Conservation (phyloP, 2,797 vertebrate genomes). For the Lateolabrax maculatus region DNA sequence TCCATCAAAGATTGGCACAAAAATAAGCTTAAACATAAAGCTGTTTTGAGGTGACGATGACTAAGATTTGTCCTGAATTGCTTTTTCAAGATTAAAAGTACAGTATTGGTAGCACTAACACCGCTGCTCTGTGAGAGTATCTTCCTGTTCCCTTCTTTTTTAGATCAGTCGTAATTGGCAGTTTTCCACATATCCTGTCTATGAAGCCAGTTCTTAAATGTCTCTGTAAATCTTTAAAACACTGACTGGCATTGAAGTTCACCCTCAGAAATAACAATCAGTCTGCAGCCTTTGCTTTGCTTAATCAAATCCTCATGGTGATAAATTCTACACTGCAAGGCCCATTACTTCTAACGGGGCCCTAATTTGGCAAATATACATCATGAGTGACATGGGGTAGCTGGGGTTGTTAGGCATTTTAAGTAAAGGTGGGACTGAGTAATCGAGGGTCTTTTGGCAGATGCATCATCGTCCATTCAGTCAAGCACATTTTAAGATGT, state of each 20-base stretch:
- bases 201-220: not conserved
- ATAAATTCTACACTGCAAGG: constrained; percentile 77
- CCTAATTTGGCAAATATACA: constrained; percentile 76
- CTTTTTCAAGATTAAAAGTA: not conserved
- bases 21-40: not conserved
- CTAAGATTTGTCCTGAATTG: not conserved
- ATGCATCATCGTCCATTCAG: constrained; percentile 25
- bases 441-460: constrained; percentile 23
- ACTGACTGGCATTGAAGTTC: constrained; percentile 17
- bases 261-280: constrained; percentile 56
- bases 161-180: not conserved
- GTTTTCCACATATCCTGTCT: not conserved
- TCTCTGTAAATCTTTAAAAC: constrained; percentile 20
- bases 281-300: constrained; percentile 42
- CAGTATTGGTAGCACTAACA: not conserved
- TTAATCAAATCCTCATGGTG: constrained; percentile 76
- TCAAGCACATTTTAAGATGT: constrained; percentile 7
- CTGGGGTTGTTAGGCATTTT: constrained; percentile 36
- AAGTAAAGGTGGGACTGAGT: constrained; percentile 42
- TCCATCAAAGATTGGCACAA: not conserved
- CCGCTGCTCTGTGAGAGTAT: not conserved
- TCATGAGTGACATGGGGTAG: constrained; percentile 54
- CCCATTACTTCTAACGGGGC: constrained; percentile 75
- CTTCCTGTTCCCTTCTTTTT: not conserved
- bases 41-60: constrained; percentile 4